Percentiles rank a stretch among this genome's conserved stretches.
Evolutionary conservation across 2,797 vertebrate genomes (phyloP).

Genomic region (Huso huso): DNA sequence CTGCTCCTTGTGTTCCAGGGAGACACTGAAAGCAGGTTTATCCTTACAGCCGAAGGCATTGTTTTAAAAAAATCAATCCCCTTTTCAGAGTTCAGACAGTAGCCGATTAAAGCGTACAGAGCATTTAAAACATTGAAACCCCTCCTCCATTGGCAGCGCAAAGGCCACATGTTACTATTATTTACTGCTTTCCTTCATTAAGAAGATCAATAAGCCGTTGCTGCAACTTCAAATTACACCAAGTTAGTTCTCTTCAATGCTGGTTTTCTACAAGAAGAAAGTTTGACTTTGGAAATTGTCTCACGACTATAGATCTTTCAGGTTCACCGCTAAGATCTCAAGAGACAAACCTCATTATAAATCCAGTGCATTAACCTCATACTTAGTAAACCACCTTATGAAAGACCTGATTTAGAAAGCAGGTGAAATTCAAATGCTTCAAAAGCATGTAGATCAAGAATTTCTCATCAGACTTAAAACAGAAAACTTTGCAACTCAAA

Average conservation of each 20-base stretch:
- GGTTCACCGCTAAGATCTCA: conserved; percentile 67
- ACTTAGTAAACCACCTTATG: conserved; percentile 59
- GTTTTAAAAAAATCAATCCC: conserved; percentile 50
- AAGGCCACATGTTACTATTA: conserved; percentile 37
- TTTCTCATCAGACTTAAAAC: conserved; percentile 46
- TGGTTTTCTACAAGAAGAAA: conserved; percentile 61
- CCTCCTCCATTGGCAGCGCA: conserved; percentile 52
- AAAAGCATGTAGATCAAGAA: conserved; percentile 49
- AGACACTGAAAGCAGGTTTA: conserved; percentile 43
- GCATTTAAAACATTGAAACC: conserved; percentile 46
- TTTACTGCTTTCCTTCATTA: conserved; percentile 37
- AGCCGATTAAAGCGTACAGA: conserved; percentile 58
- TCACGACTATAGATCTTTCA: conserved; percentile 57
- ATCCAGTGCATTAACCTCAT: conserved; percentile 52
- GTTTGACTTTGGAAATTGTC: conserved; percentile 49
- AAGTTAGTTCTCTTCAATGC: conserved; percentile 52
- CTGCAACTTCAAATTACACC: conserved; percentile 63
- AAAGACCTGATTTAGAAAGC: conserved; percentile 64
- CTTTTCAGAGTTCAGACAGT: conserved; percentile 50
- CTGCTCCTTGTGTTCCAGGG: conserved; percentile 13
- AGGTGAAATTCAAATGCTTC: conserved; percentile 49
- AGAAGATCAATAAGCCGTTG: conserved; percentile 53
- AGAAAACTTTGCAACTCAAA: conserved; percentile 53
- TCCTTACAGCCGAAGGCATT: conserved; percentile 46
- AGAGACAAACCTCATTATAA: conserved; percentile 63